Base-by-base conservation (phyloP, 2,797 vertebrate species). In the Leptatherina wallacei region DNA sequence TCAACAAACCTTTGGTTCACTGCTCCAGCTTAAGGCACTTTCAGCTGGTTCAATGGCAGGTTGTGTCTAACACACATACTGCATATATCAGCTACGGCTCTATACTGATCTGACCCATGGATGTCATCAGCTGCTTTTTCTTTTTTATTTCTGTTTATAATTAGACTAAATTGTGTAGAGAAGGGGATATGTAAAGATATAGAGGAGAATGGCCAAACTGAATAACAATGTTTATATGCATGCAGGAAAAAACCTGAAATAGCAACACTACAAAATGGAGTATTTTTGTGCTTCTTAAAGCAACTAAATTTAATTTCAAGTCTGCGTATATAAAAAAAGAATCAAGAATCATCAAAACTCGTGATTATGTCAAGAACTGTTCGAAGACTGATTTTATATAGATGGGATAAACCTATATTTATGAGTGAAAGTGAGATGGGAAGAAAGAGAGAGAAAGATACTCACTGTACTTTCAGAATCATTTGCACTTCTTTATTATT, bases 401-500 rank as follows among this genome's bases (percentile, higher is more conserved):
- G 24, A 30, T 6, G 6, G 22, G 27, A n/a, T 57, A 33, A 55
- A 24, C 40, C 51, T 14, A 4, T 14, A 42, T 59, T 16, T 56
- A 16, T 49, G n/a, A 35, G 9, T 63, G 33, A 47, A 3, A 64
- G 59, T 30, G 58, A 69, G 42, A 57, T 0, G 32, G 13, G n/a
- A 36, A 58, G 16, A 44, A 3, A 13, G 18, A 14, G 65, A 38
- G 18, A 44, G 55, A 33, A 9, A 63, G 16, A 9, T 12, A 54
- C 38, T 36, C 10, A 30, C 2, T 59, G 6, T 65, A 40, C 42
- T 40, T 49, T 52, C 20, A 35, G 7, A 30, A 64, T 65, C 10
- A 75, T 65, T 85, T 84, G 49, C 70, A 64, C 49, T 65, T 71
- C 35, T 65, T 61, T 33, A 67, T 71, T 64, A 69, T 67, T 74